phyloP scores from a whole-genome alignment of 2,888 invertebrate species.

The Eristalis pertinax region DNA sequence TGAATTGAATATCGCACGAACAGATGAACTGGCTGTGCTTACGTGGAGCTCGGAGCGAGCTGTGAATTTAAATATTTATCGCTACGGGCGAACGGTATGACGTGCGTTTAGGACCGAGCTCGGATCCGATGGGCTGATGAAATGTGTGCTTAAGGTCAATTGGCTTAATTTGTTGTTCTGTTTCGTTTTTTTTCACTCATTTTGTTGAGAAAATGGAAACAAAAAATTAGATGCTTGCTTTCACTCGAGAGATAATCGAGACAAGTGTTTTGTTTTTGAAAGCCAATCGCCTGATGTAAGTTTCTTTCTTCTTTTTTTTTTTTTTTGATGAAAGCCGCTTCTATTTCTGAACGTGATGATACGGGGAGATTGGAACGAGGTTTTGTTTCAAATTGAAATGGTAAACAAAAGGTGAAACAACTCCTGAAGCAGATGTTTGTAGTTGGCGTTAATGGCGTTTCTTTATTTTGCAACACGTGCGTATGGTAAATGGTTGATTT shows the following conservation, averaged over 20 bases:
- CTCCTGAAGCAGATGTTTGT: neutral
- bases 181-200: conserved; percentile 7
- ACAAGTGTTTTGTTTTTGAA: neutral
- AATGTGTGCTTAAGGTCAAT: conserved; percentile 48
- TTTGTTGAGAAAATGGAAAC: neutral
- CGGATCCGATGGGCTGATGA: conserved; percentile 16
- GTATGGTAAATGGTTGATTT: neutral
- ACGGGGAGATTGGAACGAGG: neutral
- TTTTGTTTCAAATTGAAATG: neutral
- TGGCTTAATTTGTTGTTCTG: conserved; percentile 54
- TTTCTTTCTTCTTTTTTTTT: neutral
- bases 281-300: conserved; percentile 43
- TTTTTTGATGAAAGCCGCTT: neutral
- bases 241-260: conserved; percentile 35
- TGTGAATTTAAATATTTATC: neutral
- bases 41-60: conserved; percentile 7
- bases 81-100: conserved; percentile 11
- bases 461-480: neutral
- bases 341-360: conserved; percentile 28
- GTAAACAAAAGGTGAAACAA: neutral
- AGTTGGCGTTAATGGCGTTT: neutral
- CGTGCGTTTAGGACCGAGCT: conserved; percentile 7
- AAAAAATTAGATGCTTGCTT: neutral
- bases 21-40: neutral
- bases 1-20: neutral